phyloP scores from a whole-genome alignment of 2,888 invertebrate genomes.

The Noctuana brunneofusca region DNA sequence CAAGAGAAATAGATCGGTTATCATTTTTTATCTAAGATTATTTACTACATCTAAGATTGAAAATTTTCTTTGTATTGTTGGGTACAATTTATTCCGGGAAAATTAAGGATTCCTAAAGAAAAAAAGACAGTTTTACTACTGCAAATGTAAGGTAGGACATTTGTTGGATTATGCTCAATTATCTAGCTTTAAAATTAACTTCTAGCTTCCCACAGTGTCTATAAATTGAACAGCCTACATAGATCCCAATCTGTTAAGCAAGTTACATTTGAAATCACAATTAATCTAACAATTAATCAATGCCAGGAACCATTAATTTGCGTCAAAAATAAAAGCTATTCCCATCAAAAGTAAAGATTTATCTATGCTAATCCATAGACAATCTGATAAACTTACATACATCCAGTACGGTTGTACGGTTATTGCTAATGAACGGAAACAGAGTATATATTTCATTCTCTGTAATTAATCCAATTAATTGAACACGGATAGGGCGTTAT shows the following conservation, averaged over 20 bases:
- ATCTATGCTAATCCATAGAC: constrained; percentile 28
- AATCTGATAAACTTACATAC: constrained; percentile 15
- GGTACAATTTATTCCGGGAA: no score
- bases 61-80: no score
- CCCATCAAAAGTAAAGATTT: constrained; percentile 20
- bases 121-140: no score
- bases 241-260: background rate
- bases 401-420: background rate
- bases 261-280: constrained; percentile 16
- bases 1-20: no score
- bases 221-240: background rate
- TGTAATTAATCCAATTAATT: constrained; percentile 3
- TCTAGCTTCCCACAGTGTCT: background rate
- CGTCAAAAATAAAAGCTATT: constrained; percentile 22
- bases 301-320: constrained; percentile 27
- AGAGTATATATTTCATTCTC: constrained; percentile 5
- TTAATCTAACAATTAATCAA: constrained; percentile 31
- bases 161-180: no score
- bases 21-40: no score
- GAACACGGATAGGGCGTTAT: background rate
- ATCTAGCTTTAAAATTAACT: no score
- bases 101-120: no score
- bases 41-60: no score
- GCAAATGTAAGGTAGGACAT: no score
- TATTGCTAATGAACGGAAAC: constrained; percentile 18